Evolutionary conservation across 2,113 vertebrate species (phyloP).

Genomic region (Cairina moschata): DNA sequence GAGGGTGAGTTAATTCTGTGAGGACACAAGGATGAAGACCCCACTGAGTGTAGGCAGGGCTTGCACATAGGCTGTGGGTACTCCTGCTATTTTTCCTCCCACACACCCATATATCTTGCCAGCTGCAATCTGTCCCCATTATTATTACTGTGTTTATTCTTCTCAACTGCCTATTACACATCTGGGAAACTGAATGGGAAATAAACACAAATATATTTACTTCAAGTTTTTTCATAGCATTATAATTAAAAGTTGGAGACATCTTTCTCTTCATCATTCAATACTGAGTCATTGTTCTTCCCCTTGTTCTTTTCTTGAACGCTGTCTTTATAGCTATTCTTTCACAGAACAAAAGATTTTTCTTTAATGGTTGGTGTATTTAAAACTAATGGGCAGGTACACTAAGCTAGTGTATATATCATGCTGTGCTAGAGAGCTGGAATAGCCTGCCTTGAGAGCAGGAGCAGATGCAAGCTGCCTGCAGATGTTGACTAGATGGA

Average conservation of each 20-base stretch:
- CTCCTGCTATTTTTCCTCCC: not conserved
- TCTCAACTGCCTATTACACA: not conserved
- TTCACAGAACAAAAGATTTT: not conserved
- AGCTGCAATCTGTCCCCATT: not conserved
- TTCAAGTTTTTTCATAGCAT: not conserved
- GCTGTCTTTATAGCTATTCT: not conserved
- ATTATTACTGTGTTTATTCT: not conserved
- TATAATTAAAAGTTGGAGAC: slow-evolving; percentile 6
- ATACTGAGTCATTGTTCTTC: not conserved
- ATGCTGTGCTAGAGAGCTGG: not conserved
- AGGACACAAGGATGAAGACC: not conserved
- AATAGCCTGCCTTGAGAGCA: not conserved
- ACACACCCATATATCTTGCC: not conserved
- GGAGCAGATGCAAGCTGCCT: not conserved
- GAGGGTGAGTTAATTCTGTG: not conserved
- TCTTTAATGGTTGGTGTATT: not conserved
- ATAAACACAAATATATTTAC: not conserved
- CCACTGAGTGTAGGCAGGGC: not conserved
- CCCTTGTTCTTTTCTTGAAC: not conserved
- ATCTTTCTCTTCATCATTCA: not conserved
- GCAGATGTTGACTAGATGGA: not conserved
- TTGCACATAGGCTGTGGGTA: not conserved
- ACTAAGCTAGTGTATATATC: not conserved
- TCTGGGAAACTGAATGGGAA: not conserved
- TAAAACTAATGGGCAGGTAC: not conserved